Percentiles rank a stretch among this genome's conserved stretches.
Conservation (phyloP, 2,797 vertebrate genomes). For the Ataeniobius toweri region DNA sequence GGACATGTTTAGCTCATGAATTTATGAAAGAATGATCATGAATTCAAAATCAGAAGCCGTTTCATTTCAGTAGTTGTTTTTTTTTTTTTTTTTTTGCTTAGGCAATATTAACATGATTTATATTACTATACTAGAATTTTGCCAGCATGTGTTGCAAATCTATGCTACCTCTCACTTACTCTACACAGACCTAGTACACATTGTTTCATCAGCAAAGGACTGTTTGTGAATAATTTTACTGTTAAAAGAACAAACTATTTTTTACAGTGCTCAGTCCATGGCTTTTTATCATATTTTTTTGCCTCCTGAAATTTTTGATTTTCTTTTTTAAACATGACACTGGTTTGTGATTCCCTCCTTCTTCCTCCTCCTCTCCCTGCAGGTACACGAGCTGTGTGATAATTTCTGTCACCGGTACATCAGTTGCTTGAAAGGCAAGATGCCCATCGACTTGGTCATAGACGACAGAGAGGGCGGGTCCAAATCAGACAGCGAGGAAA, state of each 20-base stretch:
- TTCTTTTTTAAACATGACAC: constrained; percentile 9
- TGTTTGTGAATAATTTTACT: not conserved
- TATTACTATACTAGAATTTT: not conserved
- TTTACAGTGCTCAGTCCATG: not conserved
- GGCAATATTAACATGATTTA: not conserved
- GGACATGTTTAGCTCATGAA: not conserved
- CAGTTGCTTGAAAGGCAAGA: constrained; percentile 99
- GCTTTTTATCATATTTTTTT: not conserved
- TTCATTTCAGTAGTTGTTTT: not conserved
- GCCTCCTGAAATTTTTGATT: too few species aligned
- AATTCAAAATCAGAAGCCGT: not conserved
- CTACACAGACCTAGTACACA: not conserved
- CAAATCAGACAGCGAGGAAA: constrained; percentile 99
- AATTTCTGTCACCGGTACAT: constrained; percentile 99
- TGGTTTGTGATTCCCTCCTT: constrained; percentile 53
- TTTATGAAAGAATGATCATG: not conserved
- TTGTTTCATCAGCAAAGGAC: not conserved
- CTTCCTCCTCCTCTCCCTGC: constrained; percentile 57
- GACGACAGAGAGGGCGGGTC: constrained; percentile 98
- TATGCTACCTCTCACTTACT: not conserved
- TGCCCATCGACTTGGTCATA: constrained; percentile 99
- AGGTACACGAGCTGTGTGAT: constrained; percentile 99
- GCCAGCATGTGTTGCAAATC: not conserved
- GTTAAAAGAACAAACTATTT: not conserved
- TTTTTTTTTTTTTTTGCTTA: not conserved